Percentiles rank a stretch among this genome's conserved stretches.
Conservation (phyloP, 64 coral and sea anemone species). For the Montipora foliosa region DNA sequence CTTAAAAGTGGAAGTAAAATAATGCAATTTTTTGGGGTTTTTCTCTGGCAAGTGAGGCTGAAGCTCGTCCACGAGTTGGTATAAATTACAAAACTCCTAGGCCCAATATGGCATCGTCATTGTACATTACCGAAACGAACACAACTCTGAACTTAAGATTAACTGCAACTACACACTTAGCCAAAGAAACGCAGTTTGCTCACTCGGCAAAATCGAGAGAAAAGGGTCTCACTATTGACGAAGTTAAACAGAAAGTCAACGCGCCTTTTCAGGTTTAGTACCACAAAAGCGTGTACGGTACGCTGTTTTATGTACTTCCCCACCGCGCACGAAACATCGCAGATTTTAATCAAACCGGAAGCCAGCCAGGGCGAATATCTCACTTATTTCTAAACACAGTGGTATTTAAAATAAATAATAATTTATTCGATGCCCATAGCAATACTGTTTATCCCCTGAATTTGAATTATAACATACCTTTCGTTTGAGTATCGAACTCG, state of each 20-base stretch:
- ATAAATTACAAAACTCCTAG: neutral
- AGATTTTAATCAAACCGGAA: slow-evolving; percentile 31
- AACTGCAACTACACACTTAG: neutral
- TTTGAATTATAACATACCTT: slow-evolving; percentile 26
- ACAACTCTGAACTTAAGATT: neutral
- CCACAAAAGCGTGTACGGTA: neutral
- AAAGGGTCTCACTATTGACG: neutral
- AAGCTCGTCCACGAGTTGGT: neutral
- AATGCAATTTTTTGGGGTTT: neutral
- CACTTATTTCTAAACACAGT: slow-evolving; percentile 18
- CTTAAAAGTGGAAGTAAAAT: no score
- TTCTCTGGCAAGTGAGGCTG: neutral
- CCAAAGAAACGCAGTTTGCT: neutral
- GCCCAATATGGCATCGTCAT: neutral
- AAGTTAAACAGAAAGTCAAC: neutral
- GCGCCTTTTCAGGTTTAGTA: neutral
- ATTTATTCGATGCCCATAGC: neutral
- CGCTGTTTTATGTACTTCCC: neutral
- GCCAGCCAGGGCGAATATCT: slow-evolving; percentile 11
- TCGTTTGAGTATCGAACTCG: slow-evolving; percentile 72
- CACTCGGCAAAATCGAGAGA: neutral
- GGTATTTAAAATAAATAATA: slow-evolving; percentile 15
- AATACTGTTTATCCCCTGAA: neutral
- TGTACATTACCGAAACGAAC: neutral
- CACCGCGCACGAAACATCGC: neutral